These are phyloP conservation scores for Oryctes rhinoceros DNA, from an alignment of 1,140 invertebrate genomes.

Conservation along the genomic window DNA sequence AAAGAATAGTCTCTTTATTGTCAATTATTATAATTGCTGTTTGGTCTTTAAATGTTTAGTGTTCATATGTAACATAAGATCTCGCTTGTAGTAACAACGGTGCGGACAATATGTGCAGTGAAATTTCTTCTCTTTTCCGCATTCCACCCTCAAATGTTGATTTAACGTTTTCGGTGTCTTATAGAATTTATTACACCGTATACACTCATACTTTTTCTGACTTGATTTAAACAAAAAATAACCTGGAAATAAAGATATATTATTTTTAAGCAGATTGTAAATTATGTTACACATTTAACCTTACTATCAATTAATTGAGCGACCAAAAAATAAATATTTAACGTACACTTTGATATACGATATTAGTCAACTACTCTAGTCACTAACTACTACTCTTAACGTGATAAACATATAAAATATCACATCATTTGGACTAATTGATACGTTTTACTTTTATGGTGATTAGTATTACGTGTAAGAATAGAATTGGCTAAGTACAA, in stretches of 20 bases:
- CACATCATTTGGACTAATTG: too few relatives aligned
- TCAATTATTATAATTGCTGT: not conserved
- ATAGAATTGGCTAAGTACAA: too few relatives aligned
- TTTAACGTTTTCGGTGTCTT: constrained; percentile 24
- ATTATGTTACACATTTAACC: not conserved
- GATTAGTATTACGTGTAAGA: too few relatives aligned
- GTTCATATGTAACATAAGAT: constrained; percentile 31
- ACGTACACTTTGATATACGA: too few relatives aligned
- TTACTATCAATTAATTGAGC: not conserved
- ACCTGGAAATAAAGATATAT: constrained; percentile 23
- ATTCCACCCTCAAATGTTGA: constrained; percentile 37
- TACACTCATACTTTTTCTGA: constrained; percentile 21
- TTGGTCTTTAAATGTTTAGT: constrained; percentile 16
- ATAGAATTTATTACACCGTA: constrained; percentile 35
- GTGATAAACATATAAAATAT: too few relatives aligned
- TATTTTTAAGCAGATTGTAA: not conserved
- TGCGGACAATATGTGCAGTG: constrained; percentile 25
- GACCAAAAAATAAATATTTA: not conserved
- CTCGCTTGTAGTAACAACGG: constrained; percentile 40
- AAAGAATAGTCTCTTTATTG: not conserved
- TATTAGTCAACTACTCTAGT: too few relatives aligned
- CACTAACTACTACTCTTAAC: too few relatives aligned
- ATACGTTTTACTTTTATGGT: too few relatives aligned
- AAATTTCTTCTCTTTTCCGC: constrained; percentile 43
- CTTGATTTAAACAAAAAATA: constrained; percentile 19